Conservation (phyloP, 2,888 invertebrate species). For the Achlya flavicornis region DNA sequence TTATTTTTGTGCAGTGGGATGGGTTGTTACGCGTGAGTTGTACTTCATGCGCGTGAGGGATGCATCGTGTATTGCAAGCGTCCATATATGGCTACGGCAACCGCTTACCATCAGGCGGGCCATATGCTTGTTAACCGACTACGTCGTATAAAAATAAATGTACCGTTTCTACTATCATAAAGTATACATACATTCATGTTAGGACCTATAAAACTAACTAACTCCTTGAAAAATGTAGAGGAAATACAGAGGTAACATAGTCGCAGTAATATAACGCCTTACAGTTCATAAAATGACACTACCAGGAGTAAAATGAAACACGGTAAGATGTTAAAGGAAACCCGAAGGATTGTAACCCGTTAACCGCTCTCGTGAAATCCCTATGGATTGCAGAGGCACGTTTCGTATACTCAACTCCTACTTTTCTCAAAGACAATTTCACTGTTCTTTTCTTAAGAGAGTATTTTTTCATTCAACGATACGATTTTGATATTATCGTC, state of each 20-base stretch:
- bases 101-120: too few relatives aligned
- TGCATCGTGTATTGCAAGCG: too few relatives aligned
- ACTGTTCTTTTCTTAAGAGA: slow-evolving; percentile 52
- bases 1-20: too few relatives aligned
- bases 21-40: too few relatives aligned
- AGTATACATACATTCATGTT: too few relatives aligned
- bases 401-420: slow-evolving; percentile 66
- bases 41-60: too few relatives aligned
- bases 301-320: slow-evolving; percentile 54
- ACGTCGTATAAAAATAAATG: too few relatives aligned
- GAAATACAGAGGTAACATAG: not conserved
- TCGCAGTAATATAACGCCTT: slow-evolving; percentile 4
- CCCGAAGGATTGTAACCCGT: slow-evolving; percentile 64
- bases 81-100: too few relatives aligned
- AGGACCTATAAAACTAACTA: too few relatives aligned
- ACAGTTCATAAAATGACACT: slow-evolving; percentile 30
- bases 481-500: not conserved
- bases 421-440: slow-evolving; percentile 73
- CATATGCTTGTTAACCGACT: too few relatives aligned
- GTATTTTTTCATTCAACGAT: not conserved
- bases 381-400: slow-evolving; percentile 64
- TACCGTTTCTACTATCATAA: too few relatives aligned
- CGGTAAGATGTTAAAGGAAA: slow-evolving; percentile 54
- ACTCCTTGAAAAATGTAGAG: not conserved
- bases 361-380: slow-evolving; percentile 61